A percentile compares a stretch with the other conserved stretches of the same genome.
Evolutionary conservation across 2,797 vertebrate genomes (phyloP).

Genomic region (Crenichthys baileyi): DNA sequence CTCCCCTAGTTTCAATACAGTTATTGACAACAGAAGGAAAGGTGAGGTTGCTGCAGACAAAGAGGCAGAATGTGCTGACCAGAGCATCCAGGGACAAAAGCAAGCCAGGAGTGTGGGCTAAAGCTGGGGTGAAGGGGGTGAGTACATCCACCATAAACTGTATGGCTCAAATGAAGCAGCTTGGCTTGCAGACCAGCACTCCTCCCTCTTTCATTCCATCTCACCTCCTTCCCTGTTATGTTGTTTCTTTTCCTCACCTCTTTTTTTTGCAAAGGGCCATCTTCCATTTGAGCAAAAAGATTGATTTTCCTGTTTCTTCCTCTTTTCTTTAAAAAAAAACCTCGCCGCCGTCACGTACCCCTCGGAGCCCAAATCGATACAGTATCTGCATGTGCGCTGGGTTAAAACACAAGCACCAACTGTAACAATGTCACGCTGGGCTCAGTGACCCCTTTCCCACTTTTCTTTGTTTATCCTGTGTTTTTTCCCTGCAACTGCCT

Average conservation of each 20-base stretch:
- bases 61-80: slow-evolving; percentile 76
- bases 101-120: slow-evolving; percentile 41
- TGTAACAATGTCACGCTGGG: slow-evolving; percentile 47
- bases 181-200: slow-evolving; percentile 44
- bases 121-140: slow-evolving; percentile 34
- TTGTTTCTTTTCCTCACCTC: slow-evolving; percentile 25
- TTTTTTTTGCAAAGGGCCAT: slow-evolving; percentile 34
- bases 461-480: slow-evolving; percentile 21
- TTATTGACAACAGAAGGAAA: slow-evolving; percentile 67
- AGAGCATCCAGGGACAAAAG: slow-evolving; percentile 61
- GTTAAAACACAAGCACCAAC: slow-evolving; percentile 60
- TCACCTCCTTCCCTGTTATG: slow-evolving; percentile 3
- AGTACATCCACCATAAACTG: slow-evolving; percentile 36
- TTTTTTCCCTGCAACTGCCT: slow-evolving; percentile 4
- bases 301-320: slow-evolving; percentile 63
- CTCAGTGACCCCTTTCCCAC: slow-evolving; percentile 23
- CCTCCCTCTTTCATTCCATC: slow-evolving; percentile 28
- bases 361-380: slow-evolving; percentile 66
- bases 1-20: slow-evolving; percentile 71
- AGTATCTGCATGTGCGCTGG: slow-evolving; percentile 69
- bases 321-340: slow-evolving; percentile 73
- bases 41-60: slow-evolving; percentile 73
- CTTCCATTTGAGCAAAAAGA: slow-evolving; percentile 63
- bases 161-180: slow-evolving; percentile 44
- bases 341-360: slow-evolving; percentile 59